Conservation (phyloP, 2,888 invertebrate genomes). For the Acanthosepion lycidas region DNA sequence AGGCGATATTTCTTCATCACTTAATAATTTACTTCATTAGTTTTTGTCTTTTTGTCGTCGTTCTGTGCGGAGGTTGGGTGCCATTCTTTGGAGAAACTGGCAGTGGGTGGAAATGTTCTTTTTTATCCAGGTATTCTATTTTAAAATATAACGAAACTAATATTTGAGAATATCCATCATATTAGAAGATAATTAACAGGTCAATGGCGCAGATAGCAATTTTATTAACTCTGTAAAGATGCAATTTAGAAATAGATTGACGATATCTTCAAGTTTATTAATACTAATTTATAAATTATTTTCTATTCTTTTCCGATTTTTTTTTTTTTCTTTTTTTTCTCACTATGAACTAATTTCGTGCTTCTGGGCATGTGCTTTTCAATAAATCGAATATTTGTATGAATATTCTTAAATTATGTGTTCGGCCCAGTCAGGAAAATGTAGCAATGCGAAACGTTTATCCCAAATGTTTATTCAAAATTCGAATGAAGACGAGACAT, state of each 20-base stretch:
- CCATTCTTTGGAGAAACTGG: neutral
- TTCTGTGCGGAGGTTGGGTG: neutral
- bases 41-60: neutral
- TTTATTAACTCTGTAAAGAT: neutral
- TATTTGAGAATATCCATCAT: too few species aligned
- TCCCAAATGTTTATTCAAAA: too few species aligned
- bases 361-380: too few species aligned
- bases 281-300: neutral
- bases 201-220: neutral
- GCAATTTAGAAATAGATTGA: neutral
- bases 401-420: too few species aligned
- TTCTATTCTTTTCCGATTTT: too few species aligned
- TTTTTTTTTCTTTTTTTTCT: too few species aligned
- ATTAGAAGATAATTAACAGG: conserved; percentile 3
- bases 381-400: too few species aligned
- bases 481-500: too few species aligned
- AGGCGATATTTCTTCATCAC: neutral
- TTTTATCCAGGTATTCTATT: neutral
- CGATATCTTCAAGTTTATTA: neutral
- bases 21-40: neutral
- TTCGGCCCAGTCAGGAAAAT: too few species aligned
- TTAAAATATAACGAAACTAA: neutral
- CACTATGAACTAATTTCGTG: too few species aligned
- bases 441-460: too few species aligned
- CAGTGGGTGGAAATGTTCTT: neutral